Evolutionary conservation across 2,888 invertebrate genomes (phyloP).

Genomic region (Trissolcus brochymenae): DNA sequence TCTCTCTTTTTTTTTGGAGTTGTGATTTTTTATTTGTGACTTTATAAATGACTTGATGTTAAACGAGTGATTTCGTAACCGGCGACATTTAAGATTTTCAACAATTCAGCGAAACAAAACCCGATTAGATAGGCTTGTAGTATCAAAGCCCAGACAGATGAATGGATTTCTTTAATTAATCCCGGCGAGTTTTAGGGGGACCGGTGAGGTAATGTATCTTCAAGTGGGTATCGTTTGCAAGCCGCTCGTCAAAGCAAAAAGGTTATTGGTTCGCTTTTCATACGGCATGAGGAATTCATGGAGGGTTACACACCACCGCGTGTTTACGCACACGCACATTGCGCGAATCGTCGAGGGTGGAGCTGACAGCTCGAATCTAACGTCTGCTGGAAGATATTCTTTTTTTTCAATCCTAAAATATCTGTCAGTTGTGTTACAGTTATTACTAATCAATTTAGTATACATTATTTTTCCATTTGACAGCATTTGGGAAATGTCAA

Average conservation of each 20-base stretch:
- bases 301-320: conserved; percentile 22
- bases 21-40: too few relatives aligned
- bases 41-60: too few relatives aligned
- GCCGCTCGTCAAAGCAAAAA: conserved; percentile 46
- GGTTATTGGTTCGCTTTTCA: conserved; percentile 31
- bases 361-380: conserved; percentile 28
- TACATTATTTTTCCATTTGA: conserved; percentile 8
- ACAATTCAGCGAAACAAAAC: too few relatives aligned
- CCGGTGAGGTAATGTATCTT: conserved; percentile 30
- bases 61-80: too few relatives aligned
- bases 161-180: conserved; percentile 26
- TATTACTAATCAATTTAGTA: conserved; percentile 21
- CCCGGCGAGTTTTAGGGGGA: conserved; percentile 4
- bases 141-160: conserved; percentile 11
- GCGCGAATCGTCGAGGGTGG: conserved; percentile 41
- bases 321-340: conserved; percentile 13
- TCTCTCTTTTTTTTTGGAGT: too few relatives aligned
- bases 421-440: neutral
- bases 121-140: too few relatives aligned
- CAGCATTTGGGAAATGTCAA: conserved; percentile 17
- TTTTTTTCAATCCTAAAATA: too few relatives aligned
- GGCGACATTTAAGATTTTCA: too few relatives aligned
- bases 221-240: conserved; percentile 47
- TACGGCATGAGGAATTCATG: conserved; percentile 18
- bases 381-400: too few relatives aligned